phyloP scores from a whole-genome alignment of 2,113 vertebrate genomes.

The Zeus faber region DNA sequence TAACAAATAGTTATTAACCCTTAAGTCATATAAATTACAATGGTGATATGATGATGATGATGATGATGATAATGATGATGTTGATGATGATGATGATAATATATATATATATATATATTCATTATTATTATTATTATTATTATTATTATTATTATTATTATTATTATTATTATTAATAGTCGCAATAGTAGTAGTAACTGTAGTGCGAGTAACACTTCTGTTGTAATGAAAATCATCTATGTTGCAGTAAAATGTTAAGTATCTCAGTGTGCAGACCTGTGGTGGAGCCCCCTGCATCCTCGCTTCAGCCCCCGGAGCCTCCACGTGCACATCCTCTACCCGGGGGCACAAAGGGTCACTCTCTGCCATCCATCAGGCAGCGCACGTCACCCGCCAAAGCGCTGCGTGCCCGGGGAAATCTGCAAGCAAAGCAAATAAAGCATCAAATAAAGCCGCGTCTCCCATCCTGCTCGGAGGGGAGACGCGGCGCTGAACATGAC shows the following conservation, averaged over 20 bases:
- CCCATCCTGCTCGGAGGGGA: too few relatives aligned
- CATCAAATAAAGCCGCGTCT: too few relatives aligned
- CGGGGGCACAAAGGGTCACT: neutral
- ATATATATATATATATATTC: too few relatives aligned
- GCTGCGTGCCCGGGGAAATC: neutral
- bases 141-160: neutral
- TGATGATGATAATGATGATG: neutral
- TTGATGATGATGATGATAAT: constrained; percentile 1
- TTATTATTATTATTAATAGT: neutral
- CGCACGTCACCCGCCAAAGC: neutral
- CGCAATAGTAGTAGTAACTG: neutral
- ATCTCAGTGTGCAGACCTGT: too few relatives aligned
- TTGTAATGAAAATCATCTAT: too few relatives aligned
- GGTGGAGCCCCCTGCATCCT: too few relatives aligned
- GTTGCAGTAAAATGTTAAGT: too few relatives aligned
- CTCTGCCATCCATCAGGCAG: neutral
- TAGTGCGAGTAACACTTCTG: neutral
- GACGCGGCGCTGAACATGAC: too few relatives aligned
- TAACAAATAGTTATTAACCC: too few relatives aligned
- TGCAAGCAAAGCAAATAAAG: neutral
- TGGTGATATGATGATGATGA: too few relatives aligned
- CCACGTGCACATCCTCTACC: neutral
- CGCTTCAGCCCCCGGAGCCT: too few relatives aligned
- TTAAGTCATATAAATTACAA: too few relatives aligned
- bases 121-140: neutral